These are phyloP conservation scores for Neolamprologus ventralis DNA, from an alignment of 2,113 vertebrate genomes.

Conservation along the genomic window DNA sequence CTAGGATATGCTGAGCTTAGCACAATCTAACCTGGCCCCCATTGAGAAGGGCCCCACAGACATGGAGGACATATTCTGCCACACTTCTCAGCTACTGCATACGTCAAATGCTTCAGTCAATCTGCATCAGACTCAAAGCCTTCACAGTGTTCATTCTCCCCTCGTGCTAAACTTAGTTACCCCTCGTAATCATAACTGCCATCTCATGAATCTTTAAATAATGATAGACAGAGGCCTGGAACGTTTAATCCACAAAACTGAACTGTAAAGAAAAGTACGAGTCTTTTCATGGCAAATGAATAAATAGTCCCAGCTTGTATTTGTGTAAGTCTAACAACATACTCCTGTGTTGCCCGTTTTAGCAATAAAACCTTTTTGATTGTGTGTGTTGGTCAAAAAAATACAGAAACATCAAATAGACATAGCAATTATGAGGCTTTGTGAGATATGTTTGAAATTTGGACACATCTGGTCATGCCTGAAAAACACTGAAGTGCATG, in stretches of 20 bases:
- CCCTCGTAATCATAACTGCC: background rate
- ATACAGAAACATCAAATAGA: slow-evolving; percentile 44
- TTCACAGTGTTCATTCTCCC: background rate
- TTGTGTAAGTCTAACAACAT: slow-evolving; percentile 44
- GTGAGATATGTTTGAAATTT: slow-evolving; percentile 62
- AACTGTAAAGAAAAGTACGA: background rate
- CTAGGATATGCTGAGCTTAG: background rate
- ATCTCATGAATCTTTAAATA: slow-evolving; percentile 33
- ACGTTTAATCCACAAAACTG: slow-evolving; percentile 12
- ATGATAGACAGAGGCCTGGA: slow-evolving; percentile 17
- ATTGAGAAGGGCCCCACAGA: background rate
- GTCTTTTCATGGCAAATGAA: slow-evolving; percentile 49
- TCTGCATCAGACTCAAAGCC: background rate
- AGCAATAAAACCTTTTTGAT: slow-evolving; percentile 57
- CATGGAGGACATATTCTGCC: background rate
- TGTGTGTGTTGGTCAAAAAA: slow-evolving; percentile 57
- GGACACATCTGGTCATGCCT: slow-evolving; percentile 39
- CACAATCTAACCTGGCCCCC: background rate
- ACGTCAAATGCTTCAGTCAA: background rate
- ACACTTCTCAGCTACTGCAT: slow-evolving; percentile 6
- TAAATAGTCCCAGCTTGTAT: slow-evolving; percentile 34
- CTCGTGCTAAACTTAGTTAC: slow-evolving; percentile 15
- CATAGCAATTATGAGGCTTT: slow-evolving; percentile 60
- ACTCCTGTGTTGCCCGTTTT: slow-evolving; percentile 40
- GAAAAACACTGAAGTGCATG: slow-evolving; percentile 5